Percentiles rank a stretch among this genome's conserved stretches.
Evolutionary conservation across 2,113 vertebrate species (phyloP).

Genomic region (Semnornis frantzii): DNA sequence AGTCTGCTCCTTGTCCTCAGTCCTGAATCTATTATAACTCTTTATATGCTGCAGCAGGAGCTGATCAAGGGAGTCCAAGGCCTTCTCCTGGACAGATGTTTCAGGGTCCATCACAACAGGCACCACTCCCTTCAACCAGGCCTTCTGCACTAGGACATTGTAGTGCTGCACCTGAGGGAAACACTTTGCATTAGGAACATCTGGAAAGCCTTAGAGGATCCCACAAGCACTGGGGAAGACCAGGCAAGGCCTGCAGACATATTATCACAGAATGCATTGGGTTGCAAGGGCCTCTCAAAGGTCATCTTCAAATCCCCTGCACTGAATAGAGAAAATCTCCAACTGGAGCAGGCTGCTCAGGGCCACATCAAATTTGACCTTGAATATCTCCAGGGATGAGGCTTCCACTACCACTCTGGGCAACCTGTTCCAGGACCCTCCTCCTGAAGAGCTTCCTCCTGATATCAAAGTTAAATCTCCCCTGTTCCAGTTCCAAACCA

Average conservation of each 20-base stretch:
- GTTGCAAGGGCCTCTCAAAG: too few species aligned
- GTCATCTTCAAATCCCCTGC: too few species aligned
- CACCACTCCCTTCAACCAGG: conserved; percentile 86
- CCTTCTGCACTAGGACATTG: conserved; percentile 80
- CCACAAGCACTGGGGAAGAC: not conserved
- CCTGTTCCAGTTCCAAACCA: too few species aligned
- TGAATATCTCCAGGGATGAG: too few species aligned
- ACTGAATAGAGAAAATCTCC: too few species aligned
- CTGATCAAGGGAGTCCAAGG: conserved; percentile 87
- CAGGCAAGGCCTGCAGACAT: not conserved
- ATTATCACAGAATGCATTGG: too few species aligned
- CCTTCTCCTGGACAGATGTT: conserved; percentile 88
- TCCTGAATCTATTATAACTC: conserved; percentile 33
- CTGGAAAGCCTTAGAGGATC: not conserved
- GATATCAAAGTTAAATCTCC: too few species aligned
- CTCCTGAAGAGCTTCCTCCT: too few species aligned
- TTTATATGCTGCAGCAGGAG: conserved; percentile 84
- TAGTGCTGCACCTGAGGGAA: conserved; percentile 76
- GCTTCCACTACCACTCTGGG: too few species aligned
- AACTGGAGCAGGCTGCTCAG: too few species aligned
- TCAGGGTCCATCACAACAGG: conserved; percentile 86
- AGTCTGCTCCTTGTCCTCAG: conserved; percentile 71
- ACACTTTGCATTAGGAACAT: not conserved
- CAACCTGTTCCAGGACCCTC: too few species aligned
- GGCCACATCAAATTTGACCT: too few species aligned